Evolutionary conservation across 2,888 invertebrate species (phyloP).

Genomic region (Osmoderma eremita): DNA sequence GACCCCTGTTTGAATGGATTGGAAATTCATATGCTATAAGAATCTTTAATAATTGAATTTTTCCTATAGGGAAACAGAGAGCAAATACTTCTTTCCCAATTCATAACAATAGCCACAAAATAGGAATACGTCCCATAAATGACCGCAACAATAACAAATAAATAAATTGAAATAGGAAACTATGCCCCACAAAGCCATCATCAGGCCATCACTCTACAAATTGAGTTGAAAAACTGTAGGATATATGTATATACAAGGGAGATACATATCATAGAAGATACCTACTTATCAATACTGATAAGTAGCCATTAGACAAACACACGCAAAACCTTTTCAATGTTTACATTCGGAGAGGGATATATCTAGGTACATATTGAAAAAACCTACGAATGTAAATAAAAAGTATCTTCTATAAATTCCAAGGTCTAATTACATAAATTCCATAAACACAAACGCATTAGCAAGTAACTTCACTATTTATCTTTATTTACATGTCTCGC

Average conservation of each 20-base stretch:
- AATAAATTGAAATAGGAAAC: conserved; percentile 1
- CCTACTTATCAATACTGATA: no score
- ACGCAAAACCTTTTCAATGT: conserved; percentile 5
- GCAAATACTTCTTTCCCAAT: conserved; percentile 3
- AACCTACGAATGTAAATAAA: conserved; percentile 11
- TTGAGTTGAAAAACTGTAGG: no score
- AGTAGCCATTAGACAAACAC: neutral
- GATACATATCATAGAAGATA: no score
- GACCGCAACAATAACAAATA: neutral
- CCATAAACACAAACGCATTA: no score
- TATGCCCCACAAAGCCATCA: no score
- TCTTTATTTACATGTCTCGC: conserved; percentile 9
- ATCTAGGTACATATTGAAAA: neutral
- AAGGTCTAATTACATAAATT: no score
- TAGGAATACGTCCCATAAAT: neutral
- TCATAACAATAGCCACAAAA: neutral
- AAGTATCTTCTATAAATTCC: neutral
- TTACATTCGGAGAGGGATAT: conserved; percentile 7
- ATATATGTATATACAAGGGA: no score
- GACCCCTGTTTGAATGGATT: neutral
- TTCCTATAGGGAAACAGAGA: neutral
- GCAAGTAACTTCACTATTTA: neutral
- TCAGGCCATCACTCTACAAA: no score
- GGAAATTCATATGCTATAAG: neutral
- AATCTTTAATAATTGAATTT: neutral